Evolutionary conservation across 2,113 vertebrate genomes (phyloP).

Genomic region (Mionectes macconnelli): DNA sequence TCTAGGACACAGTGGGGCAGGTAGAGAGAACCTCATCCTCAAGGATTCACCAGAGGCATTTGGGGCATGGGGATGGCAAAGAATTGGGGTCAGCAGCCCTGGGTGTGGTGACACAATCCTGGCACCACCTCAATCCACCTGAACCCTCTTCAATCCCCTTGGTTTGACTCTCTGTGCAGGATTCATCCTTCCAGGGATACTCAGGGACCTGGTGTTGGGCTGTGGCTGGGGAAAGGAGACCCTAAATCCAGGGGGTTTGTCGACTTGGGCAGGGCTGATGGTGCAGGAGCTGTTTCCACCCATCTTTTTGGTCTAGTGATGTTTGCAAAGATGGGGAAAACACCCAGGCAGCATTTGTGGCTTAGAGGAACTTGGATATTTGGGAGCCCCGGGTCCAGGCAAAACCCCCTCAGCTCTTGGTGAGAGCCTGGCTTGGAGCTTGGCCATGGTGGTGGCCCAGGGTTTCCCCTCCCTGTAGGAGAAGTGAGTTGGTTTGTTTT

Average conservation of each 20-base stretch:
- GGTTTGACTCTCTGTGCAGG: neutral
- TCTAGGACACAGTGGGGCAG: neutral
- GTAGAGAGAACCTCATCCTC: neutral
- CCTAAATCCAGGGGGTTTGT: neutral
- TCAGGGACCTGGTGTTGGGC: neutral
- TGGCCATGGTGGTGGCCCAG: neutral
- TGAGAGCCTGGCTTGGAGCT: neutral
- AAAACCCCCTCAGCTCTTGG: neutral
- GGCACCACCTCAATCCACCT: neutral
- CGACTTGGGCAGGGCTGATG: fast-evolving
- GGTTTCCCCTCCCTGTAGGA: slow-evolving; percentile 66
- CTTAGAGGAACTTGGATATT: neutral
- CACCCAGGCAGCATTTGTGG: neutral
- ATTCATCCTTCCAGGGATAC: neutral
- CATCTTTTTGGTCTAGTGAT: neutral
- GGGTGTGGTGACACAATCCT: fast-evolving
- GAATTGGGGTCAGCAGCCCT: neutral
- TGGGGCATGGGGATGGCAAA: neutral
- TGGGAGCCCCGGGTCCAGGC: neutral
- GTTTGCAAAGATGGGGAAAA: neutral
- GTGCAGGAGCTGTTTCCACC: neutral
- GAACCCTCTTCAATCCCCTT: neutral
- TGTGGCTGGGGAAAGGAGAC: fast-evolving
- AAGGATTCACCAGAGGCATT: fast-evolving
- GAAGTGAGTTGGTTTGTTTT: slow-evolving; percentile 95